Conservation (phyloP, 1,140 invertebrate species). For the Drosophila triauraria region DNA sequence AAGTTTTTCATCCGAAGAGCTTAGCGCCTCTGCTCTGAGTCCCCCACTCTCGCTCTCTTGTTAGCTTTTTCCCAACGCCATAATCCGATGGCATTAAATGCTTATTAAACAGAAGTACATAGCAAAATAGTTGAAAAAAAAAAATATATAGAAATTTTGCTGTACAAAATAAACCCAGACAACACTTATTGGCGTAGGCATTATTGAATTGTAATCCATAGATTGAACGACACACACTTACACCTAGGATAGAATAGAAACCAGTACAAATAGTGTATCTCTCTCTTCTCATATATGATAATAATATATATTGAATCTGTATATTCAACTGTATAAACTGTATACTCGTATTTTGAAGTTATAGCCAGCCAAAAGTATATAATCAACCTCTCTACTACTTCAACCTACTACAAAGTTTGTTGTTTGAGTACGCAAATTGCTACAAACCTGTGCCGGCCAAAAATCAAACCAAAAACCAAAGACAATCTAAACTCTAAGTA, state of each 20-base stretch:
- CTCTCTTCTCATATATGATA: constrained; percentile 44
- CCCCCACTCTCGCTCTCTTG: background rate
- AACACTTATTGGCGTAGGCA: constrained; percentile 43
- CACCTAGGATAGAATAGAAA: constrained; percentile 22
- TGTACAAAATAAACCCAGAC: constrained; percentile 34
- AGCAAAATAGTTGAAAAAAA: constrained; percentile 7
- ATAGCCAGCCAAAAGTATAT: constrained; percentile 75
- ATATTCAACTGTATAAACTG: constrained; percentile 73
- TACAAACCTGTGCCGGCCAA: constrained; percentile 79
- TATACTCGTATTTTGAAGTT: constrained; percentile 79
- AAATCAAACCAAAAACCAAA: constrained; percentile 58
- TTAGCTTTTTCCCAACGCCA: constrained; percentile 22
- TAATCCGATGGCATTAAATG: constrained; percentile 58
- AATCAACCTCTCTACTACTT: constrained; percentile 56
- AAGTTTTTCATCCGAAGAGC: constrained; percentile 47
- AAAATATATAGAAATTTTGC: constrained; percentile 31
- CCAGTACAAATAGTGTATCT: constrained; percentile 33
- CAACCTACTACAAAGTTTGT: constrained; percentile 73
- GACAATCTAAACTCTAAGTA: constrained; percentile 75
- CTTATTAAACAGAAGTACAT: constrained; percentile 42
- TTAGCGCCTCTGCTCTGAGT: constrained; percentile 40
- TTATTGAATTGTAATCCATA: constrained; percentile 53
- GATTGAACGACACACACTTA: constrained; percentile 22
- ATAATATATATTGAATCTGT: constrained; percentile 54
- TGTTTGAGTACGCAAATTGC: constrained; percentile 82